A percentile compares a stretch with the other conserved stretches of the same genome.
These are phyloP conservation scores for Burhinus oedicnemus DNA, from an alignment of 2,113 vertebrate genomes.

Conservation along the genomic window DNA sequence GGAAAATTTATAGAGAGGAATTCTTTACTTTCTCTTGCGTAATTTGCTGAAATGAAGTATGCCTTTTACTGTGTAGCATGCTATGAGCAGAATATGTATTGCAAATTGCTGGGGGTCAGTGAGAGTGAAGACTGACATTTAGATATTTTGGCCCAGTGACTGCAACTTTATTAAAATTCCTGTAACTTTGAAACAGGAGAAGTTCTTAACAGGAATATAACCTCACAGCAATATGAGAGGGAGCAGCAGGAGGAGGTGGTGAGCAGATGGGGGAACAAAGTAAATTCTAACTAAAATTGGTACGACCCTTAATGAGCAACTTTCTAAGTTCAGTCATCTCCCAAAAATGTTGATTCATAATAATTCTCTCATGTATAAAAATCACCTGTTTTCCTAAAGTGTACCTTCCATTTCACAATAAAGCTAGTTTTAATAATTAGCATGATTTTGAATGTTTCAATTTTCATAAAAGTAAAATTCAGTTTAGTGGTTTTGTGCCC, in stretches of 20 bases:
- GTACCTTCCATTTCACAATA: slow-evolving; percentile 3
- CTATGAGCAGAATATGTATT: background rate
- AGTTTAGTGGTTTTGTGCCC: background rate
- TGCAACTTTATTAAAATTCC: slow-evolving; percentile 9
- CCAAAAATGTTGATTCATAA: background rate
- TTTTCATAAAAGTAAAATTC: background rate
- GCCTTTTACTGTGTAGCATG: background rate
- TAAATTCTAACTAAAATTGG: background rate
- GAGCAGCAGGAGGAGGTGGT: background rate
- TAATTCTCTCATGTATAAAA: background rate
- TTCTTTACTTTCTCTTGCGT: background rate
- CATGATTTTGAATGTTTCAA: background rate
- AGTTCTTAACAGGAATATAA: background rate
- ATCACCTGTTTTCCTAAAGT: background rate
- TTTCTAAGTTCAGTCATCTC: background rate
- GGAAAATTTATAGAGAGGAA: background rate
- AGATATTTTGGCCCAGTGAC: background rate
- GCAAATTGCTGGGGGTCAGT: background rate
- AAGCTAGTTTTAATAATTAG: background rate
- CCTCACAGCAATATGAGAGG: background rate
- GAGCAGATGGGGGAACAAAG: background rate
- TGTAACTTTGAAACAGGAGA: slow-evolving; percentile 22
- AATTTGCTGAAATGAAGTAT: background rate
- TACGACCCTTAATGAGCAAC: background rate
- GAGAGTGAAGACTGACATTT: background rate